A percentile compares a stretch with the other conserved stretches of the same genome.
These are phyloP conservation scores for Phoeniculus purpureus DNA, from an alignment of 2,797 vertebrate species.

Conservation along the genomic window DNA sequence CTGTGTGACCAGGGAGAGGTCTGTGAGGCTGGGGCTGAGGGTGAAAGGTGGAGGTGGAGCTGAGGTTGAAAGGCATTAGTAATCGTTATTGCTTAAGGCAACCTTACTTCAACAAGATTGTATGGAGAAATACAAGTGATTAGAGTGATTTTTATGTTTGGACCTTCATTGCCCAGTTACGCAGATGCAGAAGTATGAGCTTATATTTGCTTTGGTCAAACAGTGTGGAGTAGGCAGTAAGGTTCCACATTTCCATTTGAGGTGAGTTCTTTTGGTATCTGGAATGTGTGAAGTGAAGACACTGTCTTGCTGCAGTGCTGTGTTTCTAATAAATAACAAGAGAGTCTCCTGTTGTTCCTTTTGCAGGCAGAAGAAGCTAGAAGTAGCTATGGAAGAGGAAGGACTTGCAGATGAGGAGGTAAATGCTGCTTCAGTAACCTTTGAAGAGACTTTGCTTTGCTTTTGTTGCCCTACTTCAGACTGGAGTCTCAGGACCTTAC, in stretches of 20 bases:
- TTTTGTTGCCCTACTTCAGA: background rate
- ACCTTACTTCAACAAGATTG: background rate
- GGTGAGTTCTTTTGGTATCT: background rate
- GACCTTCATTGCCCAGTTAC: background rate
- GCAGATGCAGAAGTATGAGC: background rate
- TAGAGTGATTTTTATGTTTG: background rate
- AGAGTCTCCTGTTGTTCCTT: background rate
- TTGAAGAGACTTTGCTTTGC: background rate
- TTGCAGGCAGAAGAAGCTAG: conserved; percentile 94
- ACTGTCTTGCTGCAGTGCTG: background rate
- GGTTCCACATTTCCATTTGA: background rate
- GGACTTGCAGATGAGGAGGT: conserved; percentile 96
- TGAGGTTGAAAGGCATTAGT: background rate
- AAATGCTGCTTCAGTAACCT: background rate
- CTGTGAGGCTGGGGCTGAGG: background rate
- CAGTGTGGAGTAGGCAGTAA: background rate
- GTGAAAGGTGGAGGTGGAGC: background rate
- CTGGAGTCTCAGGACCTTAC: background rate
- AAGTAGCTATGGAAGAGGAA: conserved; percentile 98
- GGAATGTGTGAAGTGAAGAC: background rate
- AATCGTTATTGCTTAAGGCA: background rate
- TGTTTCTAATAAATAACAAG: background rate
- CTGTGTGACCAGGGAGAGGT: background rate
- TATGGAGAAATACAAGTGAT: background rate
- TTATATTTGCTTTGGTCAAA: background rate